Conservation (phyloP, 2,888 invertebrate genomes). For the Cerastis rubricosa region DNA sequence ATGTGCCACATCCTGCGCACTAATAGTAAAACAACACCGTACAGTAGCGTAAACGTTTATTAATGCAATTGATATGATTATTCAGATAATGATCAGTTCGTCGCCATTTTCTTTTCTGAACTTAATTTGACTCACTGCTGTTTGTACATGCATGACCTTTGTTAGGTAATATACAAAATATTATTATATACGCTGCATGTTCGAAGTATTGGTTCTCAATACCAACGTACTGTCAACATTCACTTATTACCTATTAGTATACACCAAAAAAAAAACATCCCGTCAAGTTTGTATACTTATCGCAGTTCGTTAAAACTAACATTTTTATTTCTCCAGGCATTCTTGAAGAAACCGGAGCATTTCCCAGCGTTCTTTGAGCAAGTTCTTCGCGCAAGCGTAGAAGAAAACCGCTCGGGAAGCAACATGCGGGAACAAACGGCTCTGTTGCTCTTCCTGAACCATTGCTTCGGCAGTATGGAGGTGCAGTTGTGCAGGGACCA, state of each 20-base stretch:
- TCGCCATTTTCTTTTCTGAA: background rate
- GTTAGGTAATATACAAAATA: background rate
- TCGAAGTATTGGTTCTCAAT: background rate
- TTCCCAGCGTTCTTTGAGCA: conserved; percentile 96
- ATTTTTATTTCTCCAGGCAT: conserved; percentile 89
- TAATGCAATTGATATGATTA: background rate
- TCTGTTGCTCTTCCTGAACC: conserved; percentile 97
- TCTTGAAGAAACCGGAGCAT: conserved; percentile 94
- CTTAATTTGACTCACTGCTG: background rate
- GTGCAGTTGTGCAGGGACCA: conserved; percentile 98
- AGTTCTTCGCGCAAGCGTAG: conserved; percentile 94
- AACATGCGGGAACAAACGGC: conserved; percentile 95
- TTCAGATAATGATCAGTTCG: background rate
- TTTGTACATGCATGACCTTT: background rate
- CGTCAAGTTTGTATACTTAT: background rate
- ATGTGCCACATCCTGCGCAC: background rate
- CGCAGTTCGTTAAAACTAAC: background rate
- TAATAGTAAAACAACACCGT: background rate
- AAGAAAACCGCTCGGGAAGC: conserved; percentile 86
- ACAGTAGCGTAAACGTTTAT: background rate
- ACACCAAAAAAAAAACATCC: background rate
- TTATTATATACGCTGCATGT: background rate
- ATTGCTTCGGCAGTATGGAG: conserved; percentile 99
- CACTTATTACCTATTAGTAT: background rate
- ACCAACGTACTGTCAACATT: background rate